Evolutionary conservation across 1,140 invertebrate genomes (phyloP).

Genomic region (Drosophila nigromelanica): DNA sequence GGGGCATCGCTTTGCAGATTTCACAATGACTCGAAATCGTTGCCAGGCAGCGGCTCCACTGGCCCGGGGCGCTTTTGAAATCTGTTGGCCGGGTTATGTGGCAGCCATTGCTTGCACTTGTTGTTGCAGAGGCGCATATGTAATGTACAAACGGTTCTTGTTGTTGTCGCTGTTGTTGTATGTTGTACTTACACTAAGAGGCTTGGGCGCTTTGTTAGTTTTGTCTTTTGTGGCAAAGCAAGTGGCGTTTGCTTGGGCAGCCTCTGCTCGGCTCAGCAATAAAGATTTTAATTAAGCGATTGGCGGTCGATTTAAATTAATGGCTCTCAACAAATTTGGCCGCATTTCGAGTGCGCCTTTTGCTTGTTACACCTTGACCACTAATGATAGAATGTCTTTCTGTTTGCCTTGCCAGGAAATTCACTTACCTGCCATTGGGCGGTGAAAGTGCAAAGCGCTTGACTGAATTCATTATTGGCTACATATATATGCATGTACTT

Average conservation of each 20-base stretch:
- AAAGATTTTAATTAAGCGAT: conserved; percentile 80
- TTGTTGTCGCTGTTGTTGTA: conserved; percentile 11
- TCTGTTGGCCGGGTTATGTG: conserved; percentile 29
- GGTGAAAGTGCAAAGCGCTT: conserved; percentile 41
- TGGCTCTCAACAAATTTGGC: conserved; percentile 37
- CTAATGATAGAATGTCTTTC: conserved; percentile 29
- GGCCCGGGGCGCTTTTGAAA: conserved; percentile 45
- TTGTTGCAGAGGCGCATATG: conserved; percentile 10
- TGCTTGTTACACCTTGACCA: conserved; percentile 42
- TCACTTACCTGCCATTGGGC: conserved; percentile 9
- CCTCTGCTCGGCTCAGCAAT: conserved; percentile 47
- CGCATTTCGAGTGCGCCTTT: conserved; percentile 35
- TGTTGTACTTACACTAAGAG: conserved; percentile 21
- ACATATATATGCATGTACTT: neutral
- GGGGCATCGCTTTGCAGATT: conserved; percentile 42
- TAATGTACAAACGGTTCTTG: neutral
- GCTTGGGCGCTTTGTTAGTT: conserved; percentile 27
- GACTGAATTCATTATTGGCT: neutral
- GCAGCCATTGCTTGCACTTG: conserved; percentile 25
- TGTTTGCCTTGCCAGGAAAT: conserved; percentile 23
- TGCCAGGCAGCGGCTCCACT: conserved; percentile 15
- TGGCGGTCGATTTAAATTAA: conserved; percentile 56
- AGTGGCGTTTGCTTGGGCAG: conserved; percentile 34
- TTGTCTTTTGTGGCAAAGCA: conserved; percentile 17
- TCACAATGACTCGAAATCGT: conserved; percentile 65